Base-by-base conservation (phyloP, 2,113 vertebrate genomes). In the Okapia johnstoni region DNA sequence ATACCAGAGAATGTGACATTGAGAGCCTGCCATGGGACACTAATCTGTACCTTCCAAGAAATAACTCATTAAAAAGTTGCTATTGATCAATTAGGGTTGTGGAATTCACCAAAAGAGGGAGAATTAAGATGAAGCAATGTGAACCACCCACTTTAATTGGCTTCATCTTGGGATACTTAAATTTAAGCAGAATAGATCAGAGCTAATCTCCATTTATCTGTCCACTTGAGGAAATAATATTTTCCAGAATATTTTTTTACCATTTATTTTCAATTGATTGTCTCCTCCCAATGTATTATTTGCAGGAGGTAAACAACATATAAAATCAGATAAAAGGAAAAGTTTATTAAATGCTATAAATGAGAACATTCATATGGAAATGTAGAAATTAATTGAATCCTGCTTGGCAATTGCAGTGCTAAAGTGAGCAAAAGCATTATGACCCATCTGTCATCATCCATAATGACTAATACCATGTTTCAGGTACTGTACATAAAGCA, bases 391-490 rank as follows among this genome's bases (percentile, higher is more conserved):
- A 96, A 96, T 93, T 97, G 95, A 98, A 77, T 91, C 40, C 12
- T 81, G 48, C 81, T 94, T 90, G 55, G 79, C 87, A 96, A 43
- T 55, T 92, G 58, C 63, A 54, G 28, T 58, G 43, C 61, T 93
- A 70, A 94, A 87, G 63, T 93, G 79, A 93, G 92, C 50, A 90
- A 95, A 96, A 93, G 88, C 92, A 88, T 96, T 88, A 79, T 96
- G 96, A 93, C 80, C 97, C 85, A 88, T 97, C 90, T 95, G 92
- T 95, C 96, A 97, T 93, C 83, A 90, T 58, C 40, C 63, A n/a
- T 54, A 98, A 95, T 33, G 52, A 97, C 92, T 97, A 97, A 96
- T 95, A 46, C 93, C 28, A 90, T 94, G 60, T 96, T 98, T 95
- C 90, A 97, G 81, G 76, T 96, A 97, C 70, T 95, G 92, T 95